A percentile compares a stretch with the other conserved stretches of the same genome.
These are phyloP conservation scores for Cynopterus sphinx DNA, from an alignment of 2,797 vertebrate species.

Conservation along the genomic window DNA sequence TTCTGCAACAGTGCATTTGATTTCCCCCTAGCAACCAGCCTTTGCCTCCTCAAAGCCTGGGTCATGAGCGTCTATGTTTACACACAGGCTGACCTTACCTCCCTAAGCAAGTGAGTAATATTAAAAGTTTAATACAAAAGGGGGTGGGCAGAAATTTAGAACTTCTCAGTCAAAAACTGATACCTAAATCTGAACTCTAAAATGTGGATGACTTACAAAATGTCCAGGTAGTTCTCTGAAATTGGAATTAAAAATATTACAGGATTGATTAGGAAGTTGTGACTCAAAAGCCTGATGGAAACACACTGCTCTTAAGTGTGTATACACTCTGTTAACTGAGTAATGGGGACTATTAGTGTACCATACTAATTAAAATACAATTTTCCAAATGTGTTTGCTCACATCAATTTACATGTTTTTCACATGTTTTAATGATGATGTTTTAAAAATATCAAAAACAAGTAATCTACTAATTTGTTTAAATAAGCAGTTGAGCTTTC, in stretches of 20 bases:
- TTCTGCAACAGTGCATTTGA: not conserved
- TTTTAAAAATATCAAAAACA: not conserved
- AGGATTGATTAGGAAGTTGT: not conserved
- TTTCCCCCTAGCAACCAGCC: not conserved
- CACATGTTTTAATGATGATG: slow-evolving; percentile 28
- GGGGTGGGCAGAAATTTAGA: not conserved
- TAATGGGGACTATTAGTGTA: not conserved
- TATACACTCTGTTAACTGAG: not conserved
- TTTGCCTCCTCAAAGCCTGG: not conserved
- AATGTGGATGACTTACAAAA: not conserved
- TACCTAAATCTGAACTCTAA: not conserved
- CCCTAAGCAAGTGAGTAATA: not conserved
- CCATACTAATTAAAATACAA: slow-evolving; percentile 39
- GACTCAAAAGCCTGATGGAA: not conserved
- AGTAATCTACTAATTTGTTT: not conserved
- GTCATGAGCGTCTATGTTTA: not conserved
- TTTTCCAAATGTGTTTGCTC: slow-evolving; percentile 56
- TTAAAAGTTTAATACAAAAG: not conserved
- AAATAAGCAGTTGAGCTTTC: not conserved
- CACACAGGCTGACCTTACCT: not conserved
- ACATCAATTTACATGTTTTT: not conserved
- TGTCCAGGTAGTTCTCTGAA: not conserved
- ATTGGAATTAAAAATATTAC: not conserved
- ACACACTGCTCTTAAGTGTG: not conserved
- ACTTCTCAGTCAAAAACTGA: not conserved